Conservation (phyloP, 2,113 vertebrate genomes). For the Stictonetta naevosa region DNA sequence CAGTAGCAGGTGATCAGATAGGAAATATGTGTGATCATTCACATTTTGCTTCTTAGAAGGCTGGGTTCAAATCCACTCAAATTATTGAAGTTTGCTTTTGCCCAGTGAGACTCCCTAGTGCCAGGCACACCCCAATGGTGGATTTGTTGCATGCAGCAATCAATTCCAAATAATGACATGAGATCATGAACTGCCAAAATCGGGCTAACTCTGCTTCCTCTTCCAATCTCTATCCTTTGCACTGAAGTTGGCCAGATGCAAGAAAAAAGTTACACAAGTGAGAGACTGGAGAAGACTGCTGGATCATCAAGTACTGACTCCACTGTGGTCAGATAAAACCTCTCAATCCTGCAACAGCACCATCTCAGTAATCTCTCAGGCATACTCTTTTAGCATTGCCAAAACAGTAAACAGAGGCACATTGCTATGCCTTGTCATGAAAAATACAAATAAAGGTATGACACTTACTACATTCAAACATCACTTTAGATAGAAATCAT, state of each 20-base stretch:
- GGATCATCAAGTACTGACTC: neutral
- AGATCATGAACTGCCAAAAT: neutral
- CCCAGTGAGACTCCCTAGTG: neutral
- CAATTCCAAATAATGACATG: neutral
- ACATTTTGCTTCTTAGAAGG: neutral
- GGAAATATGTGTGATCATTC: neutral
- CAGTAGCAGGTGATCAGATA: neutral
- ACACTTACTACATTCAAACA: neutral
- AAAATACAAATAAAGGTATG: neutral
- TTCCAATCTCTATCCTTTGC: neutral
- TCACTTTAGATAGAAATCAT: neutral
- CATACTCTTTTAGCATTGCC: neutral
- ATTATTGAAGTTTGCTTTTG: neutral
- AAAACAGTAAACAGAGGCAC: neutral
- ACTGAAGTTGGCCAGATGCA: neutral
- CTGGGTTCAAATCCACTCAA: neutral
- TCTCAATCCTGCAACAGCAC: neutral
- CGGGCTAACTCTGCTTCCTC: neutral
- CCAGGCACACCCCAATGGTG: neutral
- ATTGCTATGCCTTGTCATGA: neutral
- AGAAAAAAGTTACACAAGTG: neutral
- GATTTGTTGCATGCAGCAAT: neutral
- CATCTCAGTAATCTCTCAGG: neutral
- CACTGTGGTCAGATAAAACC: neutral
- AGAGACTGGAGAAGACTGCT: neutral